Evolutionary conservation across 2,797 vertebrate species (phyloP).

Genomic region (Remorina albescens): DNA sequence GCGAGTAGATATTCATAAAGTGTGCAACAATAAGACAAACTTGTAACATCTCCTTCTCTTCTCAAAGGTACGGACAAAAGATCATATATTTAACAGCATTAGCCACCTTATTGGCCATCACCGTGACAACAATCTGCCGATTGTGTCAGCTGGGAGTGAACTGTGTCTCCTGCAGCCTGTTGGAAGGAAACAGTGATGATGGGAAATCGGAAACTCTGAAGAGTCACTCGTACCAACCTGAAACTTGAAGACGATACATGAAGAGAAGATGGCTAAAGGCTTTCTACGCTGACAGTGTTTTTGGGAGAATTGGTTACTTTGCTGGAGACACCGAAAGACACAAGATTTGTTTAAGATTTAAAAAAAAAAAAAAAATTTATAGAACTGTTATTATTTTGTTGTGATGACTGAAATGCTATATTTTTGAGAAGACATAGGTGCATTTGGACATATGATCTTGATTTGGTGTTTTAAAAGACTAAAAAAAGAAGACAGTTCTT

Average conservation of each 20-base stretch:
- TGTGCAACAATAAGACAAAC: background rate
- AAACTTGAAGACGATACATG: constrained; percentile 80
- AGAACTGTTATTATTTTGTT: constrained; percentile 90
- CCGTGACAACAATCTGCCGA: constrained; percentile 95
- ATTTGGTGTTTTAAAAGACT: constrained; percentile 86
- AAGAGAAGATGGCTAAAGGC: constrained; percentile 71
- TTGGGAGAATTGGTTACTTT: constrained; percentile 49
- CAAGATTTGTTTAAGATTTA: constrained; percentile 73
- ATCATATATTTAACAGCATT: constrained; percentile 97
- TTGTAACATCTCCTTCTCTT: constrained; percentile 46
- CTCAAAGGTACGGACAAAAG: constrained; percentile 95
- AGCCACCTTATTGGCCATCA: constrained; percentile 97
- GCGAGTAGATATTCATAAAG: background rate
- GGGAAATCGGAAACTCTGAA: constrained; percentile 60
- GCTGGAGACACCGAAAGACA: constrained; percentile 60
- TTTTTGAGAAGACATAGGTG: constrained; percentile 91
- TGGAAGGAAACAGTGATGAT: constrained; percentile 89
- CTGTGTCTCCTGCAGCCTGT: constrained; percentile 96
- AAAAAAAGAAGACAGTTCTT: constrained; percentile 77
- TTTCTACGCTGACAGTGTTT: constrained; percentile 54
- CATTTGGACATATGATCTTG: constrained; percentile 87
- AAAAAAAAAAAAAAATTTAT: constrained; percentile 85
- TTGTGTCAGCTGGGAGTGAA: constrained; percentile 96
- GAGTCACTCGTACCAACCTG: constrained; percentile 66
- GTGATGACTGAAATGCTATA: constrained; percentile 94